Evolutionary conservation across 2,113 vertebrate genomes (phyloP).

Genomic region (Chlamydotis undulata): DNA sequence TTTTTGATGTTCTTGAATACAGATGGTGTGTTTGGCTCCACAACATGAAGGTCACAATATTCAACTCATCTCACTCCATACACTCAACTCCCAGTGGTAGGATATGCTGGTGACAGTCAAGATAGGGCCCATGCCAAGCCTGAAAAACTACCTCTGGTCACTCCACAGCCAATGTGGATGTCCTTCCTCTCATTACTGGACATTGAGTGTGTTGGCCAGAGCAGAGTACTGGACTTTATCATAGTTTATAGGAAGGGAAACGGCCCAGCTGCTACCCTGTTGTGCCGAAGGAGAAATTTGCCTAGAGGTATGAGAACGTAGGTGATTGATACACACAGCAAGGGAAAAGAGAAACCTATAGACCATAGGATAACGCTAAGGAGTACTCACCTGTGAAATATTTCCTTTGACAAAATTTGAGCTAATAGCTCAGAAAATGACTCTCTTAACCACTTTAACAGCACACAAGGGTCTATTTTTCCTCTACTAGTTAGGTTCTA

Average conservation of each 20-base stretch:
- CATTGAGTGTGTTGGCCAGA: background rate
- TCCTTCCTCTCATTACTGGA: background rate
- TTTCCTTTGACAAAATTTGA: background rate
- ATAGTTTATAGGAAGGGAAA: background rate
- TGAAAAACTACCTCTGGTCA: background rate
- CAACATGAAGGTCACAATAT: background rate
- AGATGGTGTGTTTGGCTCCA: background rate
- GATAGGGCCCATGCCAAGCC: background rate
- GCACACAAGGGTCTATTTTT: slow-evolving; percentile 44
- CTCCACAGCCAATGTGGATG: background rate
- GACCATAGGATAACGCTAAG: background rate
- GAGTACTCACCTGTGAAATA: background rate
- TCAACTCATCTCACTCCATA: background rate
- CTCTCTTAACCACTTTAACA: slow-evolving; percentile 55
- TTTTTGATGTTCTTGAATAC: background rate
- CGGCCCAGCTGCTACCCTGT: background rate
- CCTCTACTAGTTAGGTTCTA: slow-evolving; percentile 50
- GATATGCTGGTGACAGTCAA: background rate
- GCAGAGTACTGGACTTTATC: background rate
- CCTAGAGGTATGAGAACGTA: background rate
- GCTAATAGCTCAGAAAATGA: slow-evolving; percentile 39
- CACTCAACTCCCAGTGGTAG: background rate
- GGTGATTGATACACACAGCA: background rate
- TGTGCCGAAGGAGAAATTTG: background rate
- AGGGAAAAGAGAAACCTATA: background rate